phyloP scores from a whole-genome alignment of 2,113 vertebrate species.

The Tinamus guttatus region DNA sequence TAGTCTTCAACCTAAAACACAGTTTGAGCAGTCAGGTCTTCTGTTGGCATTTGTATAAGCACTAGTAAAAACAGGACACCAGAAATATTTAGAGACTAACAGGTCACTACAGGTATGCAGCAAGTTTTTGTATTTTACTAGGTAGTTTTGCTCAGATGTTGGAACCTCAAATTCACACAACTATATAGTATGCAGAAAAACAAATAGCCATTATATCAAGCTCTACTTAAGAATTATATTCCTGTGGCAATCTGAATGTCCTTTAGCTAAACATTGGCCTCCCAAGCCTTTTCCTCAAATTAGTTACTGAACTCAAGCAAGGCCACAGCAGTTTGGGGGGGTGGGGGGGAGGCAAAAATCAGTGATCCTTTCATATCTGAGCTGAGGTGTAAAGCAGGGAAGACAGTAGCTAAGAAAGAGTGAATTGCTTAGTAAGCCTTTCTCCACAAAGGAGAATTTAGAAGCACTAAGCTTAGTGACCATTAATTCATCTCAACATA shows the following conservation, averaged over 20 bases:
- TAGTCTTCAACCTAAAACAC: slow-evolving; percentile 83
- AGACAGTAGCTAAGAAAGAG: neutral
- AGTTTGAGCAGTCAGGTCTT: neutral
- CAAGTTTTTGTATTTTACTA: neutral
- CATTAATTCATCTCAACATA: slow-evolving; percentile 33
- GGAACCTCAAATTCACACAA: neutral
- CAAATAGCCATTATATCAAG: neutral
- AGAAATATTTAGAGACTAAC: neutral
- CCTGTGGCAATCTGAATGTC: neutral
- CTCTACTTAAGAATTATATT: neutral
- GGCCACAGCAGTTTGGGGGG: neutral
- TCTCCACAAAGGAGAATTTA: neutral
- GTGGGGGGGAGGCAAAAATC: neutral
- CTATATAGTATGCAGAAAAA: neutral
- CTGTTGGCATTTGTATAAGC: neutral
- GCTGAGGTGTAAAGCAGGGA: neutral
- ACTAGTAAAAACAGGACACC: neutral
- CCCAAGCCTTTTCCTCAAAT: neutral
- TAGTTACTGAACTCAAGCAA: neutral
- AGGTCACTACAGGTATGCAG: neutral
- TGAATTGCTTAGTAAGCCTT: neutral
- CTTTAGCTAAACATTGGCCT: neutral
- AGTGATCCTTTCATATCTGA: neutral
- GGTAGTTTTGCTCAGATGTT: neutral
- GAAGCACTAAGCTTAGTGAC: neutral